phyloP scores from a whole-genome alignment of 2,797 vertebrate species.

The Typhlichthys subterraneus region DNA sequence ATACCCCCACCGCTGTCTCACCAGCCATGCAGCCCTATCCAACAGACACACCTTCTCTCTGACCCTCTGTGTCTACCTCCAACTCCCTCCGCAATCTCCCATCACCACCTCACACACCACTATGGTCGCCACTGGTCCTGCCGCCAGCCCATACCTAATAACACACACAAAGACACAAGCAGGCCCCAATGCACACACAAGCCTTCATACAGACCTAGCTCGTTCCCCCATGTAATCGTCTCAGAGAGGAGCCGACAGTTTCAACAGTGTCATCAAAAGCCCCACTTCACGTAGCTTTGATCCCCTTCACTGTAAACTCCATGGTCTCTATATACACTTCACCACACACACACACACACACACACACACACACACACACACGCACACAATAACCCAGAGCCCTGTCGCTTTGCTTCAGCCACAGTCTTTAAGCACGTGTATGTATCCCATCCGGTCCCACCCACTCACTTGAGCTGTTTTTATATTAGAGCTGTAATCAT shows the following conservation, averaged over 20 bases:
- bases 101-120: constrained; percentile 55
- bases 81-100: constrained; percentile 76
- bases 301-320: constrained; percentile 72
- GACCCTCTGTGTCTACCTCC: constrained; percentile 69
- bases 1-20: constrained; percentile 42
- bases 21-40: constrained; percentile 49
- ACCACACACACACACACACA: constrained; percentile 68
- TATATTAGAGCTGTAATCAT: constrained; percentile 84
- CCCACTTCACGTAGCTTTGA: constrained; percentile 64
- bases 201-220: not conserved
- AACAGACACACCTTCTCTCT: constrained; percentile 46
- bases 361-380: constrained; percentile 44
- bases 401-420: constrained; percentile 66
- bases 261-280: constrained; percentile 62
- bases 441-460: constrained; percentile 64
- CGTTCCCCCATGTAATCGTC: too few relatives aligned
- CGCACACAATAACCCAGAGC: constrained; percentile 70
- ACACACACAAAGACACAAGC: constrained; percentile 2
- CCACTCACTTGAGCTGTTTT: constrained; percentile 61
- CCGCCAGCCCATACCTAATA: constrained; percentile 17
- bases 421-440: constrained; percentile 70
- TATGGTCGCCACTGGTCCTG: constrained; percentile 39
- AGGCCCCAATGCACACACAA: not conserved
- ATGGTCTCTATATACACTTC: constrained; percentile 72
- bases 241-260: constrained; percentile 23